phyloP scores from a whole-genome alignment of 2,797 vertebrate genomes.

The Phrynocephalus forsythii region DNA sequence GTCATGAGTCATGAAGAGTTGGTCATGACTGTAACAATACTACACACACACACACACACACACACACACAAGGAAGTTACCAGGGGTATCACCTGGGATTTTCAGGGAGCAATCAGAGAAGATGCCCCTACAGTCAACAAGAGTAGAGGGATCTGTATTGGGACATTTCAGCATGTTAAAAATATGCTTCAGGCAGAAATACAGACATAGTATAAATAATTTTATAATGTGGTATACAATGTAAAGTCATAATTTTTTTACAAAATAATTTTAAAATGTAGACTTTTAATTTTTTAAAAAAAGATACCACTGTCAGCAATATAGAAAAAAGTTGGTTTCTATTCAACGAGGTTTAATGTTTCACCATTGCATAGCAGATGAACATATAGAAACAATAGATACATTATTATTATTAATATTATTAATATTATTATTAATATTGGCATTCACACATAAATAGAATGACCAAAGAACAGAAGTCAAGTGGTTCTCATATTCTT shows the following conservation, averaged over 20 bases:
- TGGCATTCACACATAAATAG: slow-evolving; percentile 29
- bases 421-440: slow-evolving; percentile 7
- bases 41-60: too few species aligned
- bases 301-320: neutral
- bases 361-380: neutral
- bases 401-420: slow-evolving; percentile 2
- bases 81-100: neutral
- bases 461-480: neutral
- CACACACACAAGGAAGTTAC: neutral
- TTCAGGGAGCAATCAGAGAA: neutral
- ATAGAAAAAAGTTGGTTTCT: slow-evolving; percentile 14
- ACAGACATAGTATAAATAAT: too few species aligned
- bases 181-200: too few species aligned
- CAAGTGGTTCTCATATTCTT: neutral
- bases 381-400: neutral
- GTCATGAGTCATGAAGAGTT: too few species aligned
- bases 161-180: neutral
- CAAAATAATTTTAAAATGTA: too few species aligned
- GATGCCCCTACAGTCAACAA: neutral
- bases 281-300: neutral
- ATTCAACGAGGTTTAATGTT: slow-evolving; percentile 1
- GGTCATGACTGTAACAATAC: too few species aligned
- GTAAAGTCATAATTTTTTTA: too few species aligned
- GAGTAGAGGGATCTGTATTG: neutral
- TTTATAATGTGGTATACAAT: too few species aligned